phyloP scores from a whole-genome alignment of 2,888 invertebrate genomes.

The Tigriopus californicus region DNA sequence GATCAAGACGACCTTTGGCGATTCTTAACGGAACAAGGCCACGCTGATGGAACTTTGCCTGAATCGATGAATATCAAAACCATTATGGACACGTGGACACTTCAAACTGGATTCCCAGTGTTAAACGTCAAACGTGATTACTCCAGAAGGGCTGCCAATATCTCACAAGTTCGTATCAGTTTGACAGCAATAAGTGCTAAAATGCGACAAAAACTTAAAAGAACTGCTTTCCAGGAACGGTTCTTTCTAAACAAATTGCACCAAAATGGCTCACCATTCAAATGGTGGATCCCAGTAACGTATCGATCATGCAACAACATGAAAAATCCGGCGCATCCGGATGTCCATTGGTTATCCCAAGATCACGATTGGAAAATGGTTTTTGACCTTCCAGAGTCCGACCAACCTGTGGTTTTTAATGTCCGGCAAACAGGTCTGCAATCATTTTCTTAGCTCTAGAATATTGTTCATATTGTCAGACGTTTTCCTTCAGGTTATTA shows the following conservation, averaged over 20 bases:
- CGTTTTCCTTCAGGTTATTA: conserved; percentile 29
- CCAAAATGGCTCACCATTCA: conserved; percentile 20
- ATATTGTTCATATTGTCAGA: no score
- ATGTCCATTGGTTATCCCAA: conserved; percentile 31
- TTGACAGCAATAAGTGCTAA: no score
- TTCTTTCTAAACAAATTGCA: conserved; percentile 37
- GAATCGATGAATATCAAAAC: conserved; percentile 42
- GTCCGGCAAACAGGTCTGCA: conserved; percentile 64
- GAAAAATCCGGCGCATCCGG: conserved; percentile 25
- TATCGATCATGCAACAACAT: conserved; percentile 39
- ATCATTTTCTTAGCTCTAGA: no score
- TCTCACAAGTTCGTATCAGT: conserved; percentile 53
- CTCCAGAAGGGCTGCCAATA: conserved; percentile 37
- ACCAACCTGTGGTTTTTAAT: conserved; percentile 54
- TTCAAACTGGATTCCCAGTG: conserved; percentile 55
- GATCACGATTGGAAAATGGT: conserved; percentile 23
- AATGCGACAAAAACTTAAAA: conserved; percentile 22
- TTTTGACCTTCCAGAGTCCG: conserved; percentile 22
- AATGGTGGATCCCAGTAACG: conserved; percentile 43
- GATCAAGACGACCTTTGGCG: conserved; percentile 61
- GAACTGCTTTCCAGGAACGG: background rate
- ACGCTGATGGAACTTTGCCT: conserved; percentile 39
- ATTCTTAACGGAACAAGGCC: conserved; percentile 45
- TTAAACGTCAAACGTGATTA: conserved; percentile 45
- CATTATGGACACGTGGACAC: conserved; percentile 63